Conservation (phyloP, 2,797 vertebrate species). For the Nyctalus aviator region DNA sequence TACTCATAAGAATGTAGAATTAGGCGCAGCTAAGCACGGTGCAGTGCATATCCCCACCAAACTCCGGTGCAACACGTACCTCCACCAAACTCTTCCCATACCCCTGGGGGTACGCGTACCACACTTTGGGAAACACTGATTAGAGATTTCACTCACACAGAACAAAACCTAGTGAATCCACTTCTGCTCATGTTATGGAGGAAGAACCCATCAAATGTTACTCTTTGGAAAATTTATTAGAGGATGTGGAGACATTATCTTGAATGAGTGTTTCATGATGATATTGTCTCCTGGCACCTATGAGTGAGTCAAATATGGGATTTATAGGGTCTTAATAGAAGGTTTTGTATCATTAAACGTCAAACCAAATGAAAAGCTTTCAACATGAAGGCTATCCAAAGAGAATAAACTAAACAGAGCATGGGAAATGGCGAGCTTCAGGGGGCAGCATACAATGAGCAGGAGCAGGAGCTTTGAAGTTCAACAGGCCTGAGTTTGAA, state of each 20-base stretch:
- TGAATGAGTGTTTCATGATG: conserved; percentile 54
- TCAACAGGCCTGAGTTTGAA: background rate
- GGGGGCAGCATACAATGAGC: background rate
- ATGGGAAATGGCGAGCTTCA: background rate
- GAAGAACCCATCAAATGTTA: background rate
- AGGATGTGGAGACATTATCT: conserved; percentile 6
- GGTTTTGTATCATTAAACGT: conserved; percentile 66
- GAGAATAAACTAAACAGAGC: conserved; percentile 53
- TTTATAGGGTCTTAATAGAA: conserved; percentile 67
- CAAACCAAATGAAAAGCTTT: conserved; percentile 72
- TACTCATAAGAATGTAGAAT: too few species aligned
- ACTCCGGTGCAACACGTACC: too few species aligned
- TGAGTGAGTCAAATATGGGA: conserved; percentile 65
- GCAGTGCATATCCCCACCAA: too few species aligned
- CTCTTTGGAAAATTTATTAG: conserved; percentile 9
- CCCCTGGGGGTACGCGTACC: too few species aligned
- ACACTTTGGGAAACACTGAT: too few species aligned
- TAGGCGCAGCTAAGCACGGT: too few species aligned
- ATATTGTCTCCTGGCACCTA: conserved; percentile 13
- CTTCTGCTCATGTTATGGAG: conserved; percentile 27
- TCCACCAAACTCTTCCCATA: too few species aligned
- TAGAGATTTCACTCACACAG: background rate
- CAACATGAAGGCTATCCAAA: conserved; percentile 56
- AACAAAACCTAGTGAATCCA: background rate
- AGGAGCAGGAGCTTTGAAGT: background rate